phyloP scores from a whole-genome alignment of 2,888 invertebrate genomes.

The Amaurobius ferox region DNA sequence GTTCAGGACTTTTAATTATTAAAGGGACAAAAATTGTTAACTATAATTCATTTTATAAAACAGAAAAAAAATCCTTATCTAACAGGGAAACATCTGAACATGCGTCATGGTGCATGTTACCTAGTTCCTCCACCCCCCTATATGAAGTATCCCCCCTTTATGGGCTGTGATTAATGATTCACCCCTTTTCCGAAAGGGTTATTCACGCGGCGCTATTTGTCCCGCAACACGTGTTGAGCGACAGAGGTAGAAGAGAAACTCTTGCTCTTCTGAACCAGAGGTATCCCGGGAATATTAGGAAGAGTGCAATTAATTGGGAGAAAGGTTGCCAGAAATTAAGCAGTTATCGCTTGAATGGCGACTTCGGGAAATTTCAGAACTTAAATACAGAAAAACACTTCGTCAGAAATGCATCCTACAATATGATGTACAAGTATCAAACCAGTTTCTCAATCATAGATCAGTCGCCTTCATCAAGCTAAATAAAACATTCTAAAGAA shows the following conservation, averaged over 20 bases:
- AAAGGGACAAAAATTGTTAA: too few relatives aligned
- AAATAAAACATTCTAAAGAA: too few relatives aligned
- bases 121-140: background rate
- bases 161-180: conserved; percentile 66
- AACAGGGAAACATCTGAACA: background rate
- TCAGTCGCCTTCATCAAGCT: too few relatives aligned
- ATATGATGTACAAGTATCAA: too few relatives aligned
- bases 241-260: conserved; percentile 18
- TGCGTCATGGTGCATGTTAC: conserved; percentile 1
- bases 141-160: conserved; percentile 2
- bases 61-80: too few relatives aligned
- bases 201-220: conserved; percentile 62
- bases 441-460: too few relatives aligned
- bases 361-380: too few relatives aligned
- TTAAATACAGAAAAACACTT: too few relatives aligned
- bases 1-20: too few relatives aligned
- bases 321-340: background rate
- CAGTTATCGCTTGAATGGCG: background rate
- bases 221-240: conserved; percentile 68
- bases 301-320: background rate
- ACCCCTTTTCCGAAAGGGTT: conserved; percentile 67
- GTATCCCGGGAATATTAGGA: conserved; percentile 45
- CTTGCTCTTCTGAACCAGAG: conserved; percentile 40
- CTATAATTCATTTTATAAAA: too few relatives aligned
- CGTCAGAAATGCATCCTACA: too few relatives aligned